Evolutionary conservation across 2,888 invertebrate genomes (phyloP).

Genomic region (Andrena fulva): DNA sequence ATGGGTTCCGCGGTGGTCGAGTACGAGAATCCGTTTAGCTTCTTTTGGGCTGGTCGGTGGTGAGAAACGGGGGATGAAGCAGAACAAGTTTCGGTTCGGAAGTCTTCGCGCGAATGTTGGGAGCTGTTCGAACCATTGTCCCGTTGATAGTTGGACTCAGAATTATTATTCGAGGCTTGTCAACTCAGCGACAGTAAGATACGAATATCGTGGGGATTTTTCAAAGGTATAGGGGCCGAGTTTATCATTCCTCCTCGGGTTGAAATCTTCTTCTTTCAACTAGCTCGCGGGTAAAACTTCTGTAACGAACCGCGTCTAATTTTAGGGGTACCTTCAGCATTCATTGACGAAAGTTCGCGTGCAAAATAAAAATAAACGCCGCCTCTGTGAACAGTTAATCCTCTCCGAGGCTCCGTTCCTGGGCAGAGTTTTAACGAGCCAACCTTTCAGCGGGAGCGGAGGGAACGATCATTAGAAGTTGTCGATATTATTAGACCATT

Average conservation of each 20-base stretch:
- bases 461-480: constrained; percentile 18
- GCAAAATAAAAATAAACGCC: constrained; percentile 45
- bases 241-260: constrained; percentile 3
- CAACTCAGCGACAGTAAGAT: too few species aligned
- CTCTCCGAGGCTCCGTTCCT: neutral
- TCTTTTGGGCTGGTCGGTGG: neutral
- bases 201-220: neutral
- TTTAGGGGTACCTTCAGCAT: constrained; percentile 20
- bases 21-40: neutral
- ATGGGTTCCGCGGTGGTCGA: neutral
- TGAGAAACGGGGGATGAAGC: neutral
- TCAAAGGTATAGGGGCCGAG: neutral
- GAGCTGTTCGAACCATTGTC: neutral
- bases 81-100: neutral
- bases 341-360: constrained; percentile 49
- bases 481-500: constrained; percentile 40
- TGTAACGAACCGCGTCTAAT: constrained; percentile 23
- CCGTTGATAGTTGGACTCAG: too few species aligned
- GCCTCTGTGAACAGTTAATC: neutral
- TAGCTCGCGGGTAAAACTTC: neutral
- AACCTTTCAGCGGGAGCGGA: neutral
- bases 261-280: constrained; percentile 13
- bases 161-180: too few species aligned
- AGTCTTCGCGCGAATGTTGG: neutral
- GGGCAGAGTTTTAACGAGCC: neutral